Evolutionary conservation across 2,888 invertebrate genomes (phyloP).

Genomic region (Phengaris alcon): DNA sequence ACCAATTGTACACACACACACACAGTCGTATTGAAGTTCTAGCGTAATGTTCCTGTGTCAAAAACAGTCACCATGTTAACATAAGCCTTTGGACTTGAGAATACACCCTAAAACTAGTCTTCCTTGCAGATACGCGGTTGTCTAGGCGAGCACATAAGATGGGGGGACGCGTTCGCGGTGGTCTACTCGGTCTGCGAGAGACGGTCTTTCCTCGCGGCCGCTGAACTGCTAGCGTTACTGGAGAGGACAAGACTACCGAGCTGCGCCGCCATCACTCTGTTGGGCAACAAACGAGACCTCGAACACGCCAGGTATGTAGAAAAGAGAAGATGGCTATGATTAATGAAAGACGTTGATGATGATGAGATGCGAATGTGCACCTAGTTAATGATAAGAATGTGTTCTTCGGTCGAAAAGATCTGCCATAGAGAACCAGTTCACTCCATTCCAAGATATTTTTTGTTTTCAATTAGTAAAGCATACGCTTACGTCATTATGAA

Average conservation of each 20-base stretch:
- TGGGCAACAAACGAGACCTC: slow-evolving; percentile 91
- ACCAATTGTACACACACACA: no score
- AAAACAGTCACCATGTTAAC: no score
- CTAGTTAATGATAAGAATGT: no score
- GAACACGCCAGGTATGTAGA: slow-evolving; percentile 84
- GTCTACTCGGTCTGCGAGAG: slow-evolving; percentile 85
- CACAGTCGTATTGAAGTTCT: no score
- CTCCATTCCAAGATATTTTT: neutral
- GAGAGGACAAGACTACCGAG: slow-evolving; percentile 85
- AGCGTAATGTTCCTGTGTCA: no score
- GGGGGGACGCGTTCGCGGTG: slow-evolving; percentile 91
- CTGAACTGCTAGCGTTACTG: slow-evolving; percentile 84
- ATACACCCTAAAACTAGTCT: neutral
- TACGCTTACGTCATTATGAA: no score
- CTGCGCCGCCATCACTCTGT: slow-evolving; percentile 85
- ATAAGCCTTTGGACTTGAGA: no score
- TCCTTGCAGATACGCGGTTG: slow-evolving; percentile 83
- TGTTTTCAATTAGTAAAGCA: no score
- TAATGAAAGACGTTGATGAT: neutral
- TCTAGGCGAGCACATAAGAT: slow-evolving; percentile 86
- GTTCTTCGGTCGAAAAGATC: no score
- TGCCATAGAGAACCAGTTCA: neutral
- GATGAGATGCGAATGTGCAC: neutral
- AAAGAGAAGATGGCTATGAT: neutral
- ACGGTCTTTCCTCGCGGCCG: slow-evolving; percentile 81